Percentiles rank a stretch among this genome's conserved stretches.
Evolutionary conservation across 2,797 vertebrate species (phyloP).

Genomic region (Diglossa cyanea): DNA sequence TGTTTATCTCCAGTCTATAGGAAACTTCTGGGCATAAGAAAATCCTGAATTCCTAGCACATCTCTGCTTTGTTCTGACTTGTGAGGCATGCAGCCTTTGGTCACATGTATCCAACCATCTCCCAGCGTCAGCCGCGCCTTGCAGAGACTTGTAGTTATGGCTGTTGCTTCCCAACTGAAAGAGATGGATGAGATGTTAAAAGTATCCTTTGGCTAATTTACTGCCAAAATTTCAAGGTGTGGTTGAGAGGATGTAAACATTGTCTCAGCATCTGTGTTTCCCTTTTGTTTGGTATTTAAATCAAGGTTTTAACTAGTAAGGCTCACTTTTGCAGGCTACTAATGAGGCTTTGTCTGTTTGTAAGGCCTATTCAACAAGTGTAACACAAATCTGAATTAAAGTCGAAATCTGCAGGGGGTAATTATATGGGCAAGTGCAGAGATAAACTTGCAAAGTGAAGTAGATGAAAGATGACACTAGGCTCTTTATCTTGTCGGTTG

Average conservation of each 20-base stretch:
- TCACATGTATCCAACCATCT: conserved; percentile 4
- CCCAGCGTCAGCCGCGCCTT: conserved; percentile 14
- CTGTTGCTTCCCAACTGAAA: conserved; percentile 49
- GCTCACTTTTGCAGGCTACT: conserved; percentile 21
- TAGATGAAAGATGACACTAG: not conserved
- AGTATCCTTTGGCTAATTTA: conserved; percentile 69
- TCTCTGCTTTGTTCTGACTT: conserved; percentile 21
- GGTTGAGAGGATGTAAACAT: conserved; percentile 49
- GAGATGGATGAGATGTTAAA: conserved; percentile 55
- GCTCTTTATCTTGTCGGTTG: not conserved
- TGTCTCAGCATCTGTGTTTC: conserved; percentile 49
- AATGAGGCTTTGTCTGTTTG: conserved; percentile 10
- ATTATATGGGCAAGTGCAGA: conserved; percentile 31
- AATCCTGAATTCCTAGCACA: not conserved
- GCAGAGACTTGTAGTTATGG: conserved; percentile 66
- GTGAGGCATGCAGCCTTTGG: conserved; percentile 15
- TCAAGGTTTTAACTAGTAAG: conserved; percentile 2
- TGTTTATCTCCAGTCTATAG: not conserved
- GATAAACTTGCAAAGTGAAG: conserved; percentile 15
- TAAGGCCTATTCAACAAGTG: not conserved
- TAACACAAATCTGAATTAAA: not conserved
- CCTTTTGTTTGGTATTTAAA: conserved; percentile 47
- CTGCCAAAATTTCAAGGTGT: conserved; percentile 51
- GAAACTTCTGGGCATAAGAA: conserved; percentile 15
- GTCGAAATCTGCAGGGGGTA: conserved; percentile 18